Percentiles rank a stretch among this genome's conserved stretches.
Evolutionary conservation across 2,888 invertebrate species (phyloP).

Genomic region (Nemoura dubitans): DNA sequence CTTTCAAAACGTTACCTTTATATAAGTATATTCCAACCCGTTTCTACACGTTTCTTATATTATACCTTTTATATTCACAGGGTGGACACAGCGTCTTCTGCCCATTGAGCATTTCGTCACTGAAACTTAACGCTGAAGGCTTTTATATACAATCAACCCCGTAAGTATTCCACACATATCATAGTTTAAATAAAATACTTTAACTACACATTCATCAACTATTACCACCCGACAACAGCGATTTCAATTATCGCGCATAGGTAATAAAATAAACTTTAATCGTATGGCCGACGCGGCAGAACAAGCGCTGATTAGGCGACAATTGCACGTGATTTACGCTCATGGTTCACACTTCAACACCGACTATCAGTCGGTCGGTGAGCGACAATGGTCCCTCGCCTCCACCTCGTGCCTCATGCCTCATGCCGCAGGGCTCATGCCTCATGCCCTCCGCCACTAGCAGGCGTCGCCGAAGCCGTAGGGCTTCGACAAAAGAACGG

Average conservation of each 20-base stretch:
- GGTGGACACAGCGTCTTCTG: no score
- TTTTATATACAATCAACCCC: no score
- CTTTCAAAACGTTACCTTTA: no score
- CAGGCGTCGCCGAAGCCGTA: neutral
- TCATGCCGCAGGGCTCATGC: no score
- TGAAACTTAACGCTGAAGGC: no score
- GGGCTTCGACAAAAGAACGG: constrained; percentile 3
- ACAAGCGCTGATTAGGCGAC: constrained; percentile 8
- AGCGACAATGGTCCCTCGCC: constrained; percentile 12
- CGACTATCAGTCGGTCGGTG: neutral
- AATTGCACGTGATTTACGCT: constrained; percentile 29
- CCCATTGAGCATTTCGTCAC: neutral
- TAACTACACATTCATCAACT: neutral
- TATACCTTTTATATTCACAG: no score
- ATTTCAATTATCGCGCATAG: constrained; percentile 2
- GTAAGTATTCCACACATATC: no score
- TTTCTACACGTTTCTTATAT: no score
- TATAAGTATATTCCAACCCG: no score
- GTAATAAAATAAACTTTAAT: neutral
- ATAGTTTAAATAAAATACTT: neutral
- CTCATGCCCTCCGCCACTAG: no score
- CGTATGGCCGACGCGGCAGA: neutral
- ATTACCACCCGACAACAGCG: neutral
- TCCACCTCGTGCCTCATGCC: no score
- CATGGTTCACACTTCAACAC: constrained; percentile 34